Evolutionary conservation across 2,888 invertebrate species (phyloP), one percentile per base, ranked within the genome.

Genomic region (Nesidiocoris tenuis): DNA sequence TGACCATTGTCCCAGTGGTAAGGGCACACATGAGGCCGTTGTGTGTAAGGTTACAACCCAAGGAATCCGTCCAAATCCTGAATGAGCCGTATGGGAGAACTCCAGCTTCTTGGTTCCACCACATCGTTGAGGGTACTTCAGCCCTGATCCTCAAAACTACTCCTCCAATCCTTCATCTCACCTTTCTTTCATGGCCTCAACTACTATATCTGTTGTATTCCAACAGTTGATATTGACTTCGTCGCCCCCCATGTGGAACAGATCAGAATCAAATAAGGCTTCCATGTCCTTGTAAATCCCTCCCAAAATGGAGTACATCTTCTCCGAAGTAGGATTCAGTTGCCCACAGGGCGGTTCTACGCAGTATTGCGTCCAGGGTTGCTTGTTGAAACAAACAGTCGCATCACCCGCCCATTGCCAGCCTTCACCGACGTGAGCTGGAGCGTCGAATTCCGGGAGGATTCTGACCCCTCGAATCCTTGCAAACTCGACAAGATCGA

Each of bases 371-470:
- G 90, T 86, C 92, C 93, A 79, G 17, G 79, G 79, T 76, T 88
- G 86, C 78, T 86, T 84, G 81, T 89, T 88, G 1, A 90, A 84
- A 80, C 90, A 91, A 9, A 90, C 88, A 0, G 88, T 88, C 74
- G 91, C 84, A 21, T 90, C 90, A 66, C 89, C 82, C 0, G 87
- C 87, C 9, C 85, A 85, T 82, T 93, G 91, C 93, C 93, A 94
- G 0, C 94, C 94, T 80, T 90, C 90, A 17, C 81, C 81, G 0
- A 92, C 90, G 83, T 95, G 94, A 3, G 94, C 90, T 0, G 96
- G 96, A 2, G 93, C 90, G 83, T 96, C 96, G 56, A 96, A 89
- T 86, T 97, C 97, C 1, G 96, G 89, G 24, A 97, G 86, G 0
- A 96, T 88, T 55, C 95, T 87, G 7, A 97, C 89, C 0, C 96